A percentile compares a stretch with the other conserved stretches of the same genome.
phyloP scores from a whole-genome alignment of 2,113 vertebrate species.

The Gymnocephalus cernua region DNA sequence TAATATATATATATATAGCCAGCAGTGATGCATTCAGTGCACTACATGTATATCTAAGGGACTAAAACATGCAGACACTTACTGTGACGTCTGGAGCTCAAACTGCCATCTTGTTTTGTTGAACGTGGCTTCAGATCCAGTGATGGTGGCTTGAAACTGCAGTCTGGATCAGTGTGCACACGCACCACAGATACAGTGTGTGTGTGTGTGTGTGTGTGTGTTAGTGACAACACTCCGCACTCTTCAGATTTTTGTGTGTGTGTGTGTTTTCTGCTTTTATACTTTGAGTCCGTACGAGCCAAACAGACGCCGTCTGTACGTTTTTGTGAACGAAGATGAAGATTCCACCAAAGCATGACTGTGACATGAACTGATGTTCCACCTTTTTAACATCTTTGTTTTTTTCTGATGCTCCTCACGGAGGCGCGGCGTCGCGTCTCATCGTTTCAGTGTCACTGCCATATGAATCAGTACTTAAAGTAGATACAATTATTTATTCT shows the following conservation, averaged over 20 bases:
- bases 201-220: background rate
- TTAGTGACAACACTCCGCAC: background rate
- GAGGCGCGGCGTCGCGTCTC: slow-evolving; percentile 29
- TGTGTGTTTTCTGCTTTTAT: slow-evolving; percentile 8
- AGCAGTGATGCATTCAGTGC: background rate
- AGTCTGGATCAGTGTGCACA: slow-evolving; percentile 4
- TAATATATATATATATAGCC: no score
- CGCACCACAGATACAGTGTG: background rate
- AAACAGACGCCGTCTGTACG: background rate
- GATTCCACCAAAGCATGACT: slow-evolving; percentile 56
- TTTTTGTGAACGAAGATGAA: slow-evolving; percentile 39
- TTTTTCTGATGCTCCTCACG: slow-evolving; percentile 8
- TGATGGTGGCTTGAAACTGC: slow-evolving; percentile 3
- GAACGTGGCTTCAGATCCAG: background rate
- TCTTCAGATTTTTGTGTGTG: background rate
- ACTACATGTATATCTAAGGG: background rate
- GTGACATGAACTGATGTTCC: slow-evolving; percentile 16
- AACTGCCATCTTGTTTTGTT: background rate
- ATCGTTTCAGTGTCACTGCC: slow-evolving; percentile 72
- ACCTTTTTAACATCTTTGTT: background rate
- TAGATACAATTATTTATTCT: slow-evolving; percentile 92
- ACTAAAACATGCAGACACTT: slow-evolving; percentile 35
- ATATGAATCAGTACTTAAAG: slow-evolving; percentile 82
- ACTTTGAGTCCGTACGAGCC: background rate
- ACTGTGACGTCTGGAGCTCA: background rate